A percentile compares a stretch with the other conserved stretches of the same genome.
phyloP scores from a whole-genome alignment of 2,888 invertebrate genomes.

The Drosophila mettleri region DNA sequence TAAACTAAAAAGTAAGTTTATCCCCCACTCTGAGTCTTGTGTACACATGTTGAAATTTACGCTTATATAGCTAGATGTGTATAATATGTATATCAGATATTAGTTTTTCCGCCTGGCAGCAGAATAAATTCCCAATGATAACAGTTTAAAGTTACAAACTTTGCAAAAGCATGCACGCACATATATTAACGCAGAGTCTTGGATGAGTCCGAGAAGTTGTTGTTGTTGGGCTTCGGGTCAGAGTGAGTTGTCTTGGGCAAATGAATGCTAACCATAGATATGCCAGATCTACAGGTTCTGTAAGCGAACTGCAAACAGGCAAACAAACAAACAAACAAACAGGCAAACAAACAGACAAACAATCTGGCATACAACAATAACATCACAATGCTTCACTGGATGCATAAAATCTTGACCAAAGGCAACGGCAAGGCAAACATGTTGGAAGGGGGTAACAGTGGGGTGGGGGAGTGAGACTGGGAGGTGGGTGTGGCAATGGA shows the following conservation, averaged over 20 bases:
- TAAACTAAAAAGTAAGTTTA: not conserved
- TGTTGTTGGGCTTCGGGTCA: slow-evolving; percentile 3
- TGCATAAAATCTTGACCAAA: slow-evolving; percentile 62
- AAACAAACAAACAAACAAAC: slow-evolving; percentile 26
- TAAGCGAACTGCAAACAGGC: slow-evolving; percentile 38
- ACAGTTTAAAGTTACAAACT: slow-evolving; percentile 71
- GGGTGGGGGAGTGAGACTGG: not conserved
- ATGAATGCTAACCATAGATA: slow-evolving; percentile 36
- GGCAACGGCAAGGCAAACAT: slow-evolving; percentile 49
- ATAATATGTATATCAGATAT: slow-evolving; percentile 19
- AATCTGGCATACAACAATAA: slow-evolving; percentile 45
- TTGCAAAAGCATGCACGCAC: slow-evolving; percentile 34
- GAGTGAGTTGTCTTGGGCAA: slow-evolving; percentile 19
- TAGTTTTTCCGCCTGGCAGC: slow-evolving; percentile 42
- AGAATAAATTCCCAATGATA: slow-evolving; percentile 34
- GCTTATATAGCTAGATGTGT: slow-evolving; percentile 9
- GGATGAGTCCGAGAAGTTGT: not conserved
- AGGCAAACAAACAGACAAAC: slow-evolving; percentile 27
- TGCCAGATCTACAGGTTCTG: slow-evolving; percentile 25
- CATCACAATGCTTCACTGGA: slow-evolving; percentile 54
- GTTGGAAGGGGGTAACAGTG: not conserved
- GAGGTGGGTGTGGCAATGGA: not conserved
- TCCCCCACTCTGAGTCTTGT: not conserved
- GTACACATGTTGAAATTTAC: slow-evolving; percentile 15
- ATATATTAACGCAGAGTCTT: slow-evolving; percentile 37